Conservation (phyloP, 2,797 vertebrate species). For the Tenualosa ilisha region DNA sequence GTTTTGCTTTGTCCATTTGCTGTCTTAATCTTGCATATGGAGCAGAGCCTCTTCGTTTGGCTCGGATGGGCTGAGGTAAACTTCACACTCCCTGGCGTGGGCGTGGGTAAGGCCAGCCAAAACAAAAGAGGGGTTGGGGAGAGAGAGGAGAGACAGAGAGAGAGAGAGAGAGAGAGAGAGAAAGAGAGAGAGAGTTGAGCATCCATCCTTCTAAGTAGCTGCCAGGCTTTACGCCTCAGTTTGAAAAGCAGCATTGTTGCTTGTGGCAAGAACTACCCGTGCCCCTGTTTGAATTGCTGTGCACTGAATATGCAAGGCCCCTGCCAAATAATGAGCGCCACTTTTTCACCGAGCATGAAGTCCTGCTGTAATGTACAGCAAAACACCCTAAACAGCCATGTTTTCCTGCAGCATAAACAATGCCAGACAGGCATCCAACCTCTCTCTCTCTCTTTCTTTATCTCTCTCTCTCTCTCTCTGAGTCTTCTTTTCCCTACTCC, state of each 20-base stretch:
- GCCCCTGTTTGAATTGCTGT: not conserved
- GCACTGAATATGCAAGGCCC: not conserved
- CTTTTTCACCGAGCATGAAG: not conserved
- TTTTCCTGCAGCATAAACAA: constrained; percentile 21
- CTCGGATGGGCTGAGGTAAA: constrained; percentile 27
- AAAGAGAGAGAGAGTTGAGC: not conserved
- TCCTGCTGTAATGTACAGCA: constrained; percentile 14
- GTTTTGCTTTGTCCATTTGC: constrained; percentile 34
- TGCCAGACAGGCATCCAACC: not conserved
- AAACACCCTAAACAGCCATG: not conserved
- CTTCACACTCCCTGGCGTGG: constrained; percentile 12
- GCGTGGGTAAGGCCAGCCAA: constrained; percentile 23
- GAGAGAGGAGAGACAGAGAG: not conserved
- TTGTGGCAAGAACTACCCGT: not conserved
- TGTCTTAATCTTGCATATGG: constrained; percentile 23
- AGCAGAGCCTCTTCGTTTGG: not conserved
- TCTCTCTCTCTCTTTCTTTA: not conserved
- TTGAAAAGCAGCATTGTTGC: constrained; percentile 2
- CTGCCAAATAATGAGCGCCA: constrained; percentile 3
- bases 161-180: not conserved
- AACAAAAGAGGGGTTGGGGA: constrained; percentile 2
- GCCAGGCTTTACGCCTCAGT: not conserved
- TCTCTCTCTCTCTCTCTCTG: not conserved
- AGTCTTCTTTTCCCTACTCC: not conserved
- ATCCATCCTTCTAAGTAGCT: constrained; percentile 13